phyloP scores from a whole-genome alignment of 2,797 vertebrate genomes.

The Psittacula echo region DNA sequence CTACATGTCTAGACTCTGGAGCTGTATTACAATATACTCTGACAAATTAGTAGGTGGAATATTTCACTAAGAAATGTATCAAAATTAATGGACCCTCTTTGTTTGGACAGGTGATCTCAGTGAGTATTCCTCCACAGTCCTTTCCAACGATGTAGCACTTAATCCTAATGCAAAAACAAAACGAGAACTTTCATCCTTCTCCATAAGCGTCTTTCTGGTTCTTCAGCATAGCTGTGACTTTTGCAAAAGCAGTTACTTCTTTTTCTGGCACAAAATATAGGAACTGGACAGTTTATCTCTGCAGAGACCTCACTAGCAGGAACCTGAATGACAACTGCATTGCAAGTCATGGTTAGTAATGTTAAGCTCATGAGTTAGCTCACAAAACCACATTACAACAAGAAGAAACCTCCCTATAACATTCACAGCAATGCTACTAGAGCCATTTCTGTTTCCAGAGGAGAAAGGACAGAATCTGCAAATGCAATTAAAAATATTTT shows the following conservation, averaged over 20 bases:
- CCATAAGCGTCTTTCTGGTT: neutral
- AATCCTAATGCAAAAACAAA: neutral
- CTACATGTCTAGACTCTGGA: neutral
- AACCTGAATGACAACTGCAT: neutral
- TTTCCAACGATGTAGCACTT: neutral
- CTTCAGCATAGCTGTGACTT: fast-evolving
- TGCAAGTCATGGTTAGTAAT: neutral
- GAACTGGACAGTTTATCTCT: neutral
- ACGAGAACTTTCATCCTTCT: neutral
- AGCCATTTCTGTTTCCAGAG: conserved; percentile 62
- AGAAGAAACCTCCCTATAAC: conserved; percentile 53
- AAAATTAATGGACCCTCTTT: neutral
- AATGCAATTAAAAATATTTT: conserved; percentile 51
- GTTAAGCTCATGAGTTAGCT: neutral
- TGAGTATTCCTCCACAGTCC: neutral
- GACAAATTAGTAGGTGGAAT: neutral
- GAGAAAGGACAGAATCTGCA: conserved; percentile 49
- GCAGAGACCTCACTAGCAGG: fast-evolving
- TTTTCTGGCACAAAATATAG: neutral
- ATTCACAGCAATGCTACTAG: conserved; percentile 48
- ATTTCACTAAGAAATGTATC: neutral
- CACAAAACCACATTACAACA: neutral
- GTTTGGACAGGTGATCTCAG: neutral
- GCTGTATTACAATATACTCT: neutral
- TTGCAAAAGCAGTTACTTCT: neutral